These are phyloP conservation scores for Crioceris asparagi DNA, from an alignment of 2,888 invertebrate genomes.

Conservation along the genomic window DNA sequence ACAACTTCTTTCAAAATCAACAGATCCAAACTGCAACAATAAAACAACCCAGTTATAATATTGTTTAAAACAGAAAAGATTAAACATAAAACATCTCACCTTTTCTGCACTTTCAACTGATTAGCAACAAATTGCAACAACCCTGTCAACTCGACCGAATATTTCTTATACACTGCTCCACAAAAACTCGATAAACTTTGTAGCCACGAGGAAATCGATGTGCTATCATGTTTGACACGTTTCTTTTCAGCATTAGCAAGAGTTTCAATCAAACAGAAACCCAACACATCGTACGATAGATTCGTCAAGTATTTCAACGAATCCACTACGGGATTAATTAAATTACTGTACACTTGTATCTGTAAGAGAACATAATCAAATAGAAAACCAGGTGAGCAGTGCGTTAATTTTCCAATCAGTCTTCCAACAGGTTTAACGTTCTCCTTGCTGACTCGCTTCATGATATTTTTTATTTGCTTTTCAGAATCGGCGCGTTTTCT, in stretches of 20 bases:
- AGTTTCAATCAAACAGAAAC: slow-evolving; percentile 91
- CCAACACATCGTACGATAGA: slow-evolving; percentile 90
- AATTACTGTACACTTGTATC: slow-evolving; percentile 38
- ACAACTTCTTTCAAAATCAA: slow-evolving; percentile 93
- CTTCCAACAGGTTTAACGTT: slow-evolving; percentile 95
- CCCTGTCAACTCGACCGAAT: slow-evolving; percentile 90
- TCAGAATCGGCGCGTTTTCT: slow-evolving; percentile 76
- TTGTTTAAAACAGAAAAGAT: neutral
- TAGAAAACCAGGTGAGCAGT: slow-evolving; percentile 85
- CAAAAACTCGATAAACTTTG: slow-evolving; percentile 93
- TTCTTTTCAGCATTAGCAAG: slow-evolving; percentile 67
- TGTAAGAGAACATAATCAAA: slow-evolving; percentile 73
- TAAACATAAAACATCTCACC: slow-evolving; percentile 49
- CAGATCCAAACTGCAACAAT: slow-evolving; percentile 63
- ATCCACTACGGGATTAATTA: slow-evolving; percentile 80
- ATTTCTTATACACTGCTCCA: slow-evolving; percentile 94
- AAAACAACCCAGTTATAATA: slow-evolving; percentile 6
- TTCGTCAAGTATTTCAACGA: slow-evolving; percentile 92
- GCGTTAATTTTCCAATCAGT: slow-evolving; percentile 91
- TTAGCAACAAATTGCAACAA: slow-evolving; percentile 95
- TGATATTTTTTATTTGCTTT: slow-evolving; percentile 87
- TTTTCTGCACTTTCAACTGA: slow-evolving; percentile 91
- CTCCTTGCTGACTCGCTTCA: slow-evolving; percentile 97
- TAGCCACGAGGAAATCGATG: slow-evolving; percentile 86
- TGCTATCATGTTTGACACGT: slow-evolving; percentile 78